Evolutionary conservation across 2,888 invertebrate species (phyloP), one percentile per base, ranked within the genome.

Genomic region (Acleris literana): DNA sequence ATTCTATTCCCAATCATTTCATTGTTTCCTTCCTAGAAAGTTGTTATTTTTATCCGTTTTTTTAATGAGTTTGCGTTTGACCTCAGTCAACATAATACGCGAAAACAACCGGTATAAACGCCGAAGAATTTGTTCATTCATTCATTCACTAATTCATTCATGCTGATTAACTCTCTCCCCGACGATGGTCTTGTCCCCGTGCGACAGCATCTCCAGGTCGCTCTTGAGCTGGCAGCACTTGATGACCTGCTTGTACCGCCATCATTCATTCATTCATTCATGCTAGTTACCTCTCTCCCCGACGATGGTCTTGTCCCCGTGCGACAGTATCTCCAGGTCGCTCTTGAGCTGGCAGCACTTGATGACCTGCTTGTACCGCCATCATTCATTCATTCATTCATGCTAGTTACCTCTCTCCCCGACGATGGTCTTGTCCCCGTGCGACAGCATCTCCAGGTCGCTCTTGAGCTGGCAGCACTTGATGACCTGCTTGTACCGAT

Each of bases 131-230:
- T 6, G 2, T 25, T 25, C 5, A 6, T 6, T 25, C 25, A 25
- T 25, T 25, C 25, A 25, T 25, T 25, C 11, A 11, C 13, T 39
- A 11, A 4, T 33, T 33, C 39, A 13, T 39, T 13, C 39, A 39
- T 0, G 4, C 39, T 13, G 4, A 4, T 72, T 46, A 93, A 93
- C 96, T 75, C 95, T 86, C 73, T 96, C 96, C 0, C 96, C 96
- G 0, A 96, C 95, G 5, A 95, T 78, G 1, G 95, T 95, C 71
- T 93, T 90, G 72, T 96, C 96, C 0, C 95, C 95, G 68, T 94
- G 89, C 0, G 94, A 92, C 70, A 96, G 83, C 57, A 94, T 92
- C n/a, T 93, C 93, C 62, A 96, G 79, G 73, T 96, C 96, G 66
- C 88, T 89, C 71, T 91, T 90, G 20, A 94, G 81, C 62, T 94